Evolutionary conservation across 2,797 vertebrate species (phyloP).

Genomic region (Cirrhinus molitorella): DNA sequence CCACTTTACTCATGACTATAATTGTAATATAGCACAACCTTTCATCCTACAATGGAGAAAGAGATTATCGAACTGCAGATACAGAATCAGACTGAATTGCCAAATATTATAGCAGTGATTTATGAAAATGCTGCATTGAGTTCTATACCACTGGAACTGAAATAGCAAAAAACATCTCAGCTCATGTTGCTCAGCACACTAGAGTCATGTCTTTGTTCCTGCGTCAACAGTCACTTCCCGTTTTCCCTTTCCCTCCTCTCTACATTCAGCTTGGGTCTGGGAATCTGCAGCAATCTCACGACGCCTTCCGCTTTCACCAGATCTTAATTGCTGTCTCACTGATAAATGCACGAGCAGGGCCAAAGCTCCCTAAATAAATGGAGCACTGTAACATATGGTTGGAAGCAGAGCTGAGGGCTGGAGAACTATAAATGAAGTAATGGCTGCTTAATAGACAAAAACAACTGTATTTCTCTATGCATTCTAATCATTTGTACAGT

Average conservation of each 20-base stretch:
- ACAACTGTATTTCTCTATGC: constrained; percentile 40
- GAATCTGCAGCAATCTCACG: constrained; percentile 50
- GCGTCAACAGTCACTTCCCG: constrained; percentile 33
- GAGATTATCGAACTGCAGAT: background rate
- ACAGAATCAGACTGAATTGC: background rate
- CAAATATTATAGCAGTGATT: background rate
- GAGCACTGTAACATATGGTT: constrained; percentile 45
- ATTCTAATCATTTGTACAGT: constrained; percentile 9
- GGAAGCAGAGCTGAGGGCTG: constrained; percentile 14
- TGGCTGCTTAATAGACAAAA: constrained; percentile 51
- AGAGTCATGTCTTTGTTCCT: constrained; percentile 26
- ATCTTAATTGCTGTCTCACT: constrained; percentile 54
- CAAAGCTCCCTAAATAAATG: constrained; percentile 29
- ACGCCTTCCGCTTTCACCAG: constrained; percentile 27
- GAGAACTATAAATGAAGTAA: constrained; percentile 50
- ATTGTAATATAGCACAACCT: background rate
- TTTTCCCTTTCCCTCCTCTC: constrained; percentile 30
- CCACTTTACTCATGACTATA: background rate
- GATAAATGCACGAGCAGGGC: constrained; percentile 51
- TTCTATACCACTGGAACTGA: background rate
- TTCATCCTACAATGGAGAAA: background rate
- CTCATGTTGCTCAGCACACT: constrained; percentile 27
- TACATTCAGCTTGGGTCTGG: background rate
- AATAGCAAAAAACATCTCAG: constrained; percentile 17
- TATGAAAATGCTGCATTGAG: background rate